Evolutionary conservation across 2,888 invertebrate genomes (phyloP).

Genomic region (Gasteruption jaculator): DNA sequence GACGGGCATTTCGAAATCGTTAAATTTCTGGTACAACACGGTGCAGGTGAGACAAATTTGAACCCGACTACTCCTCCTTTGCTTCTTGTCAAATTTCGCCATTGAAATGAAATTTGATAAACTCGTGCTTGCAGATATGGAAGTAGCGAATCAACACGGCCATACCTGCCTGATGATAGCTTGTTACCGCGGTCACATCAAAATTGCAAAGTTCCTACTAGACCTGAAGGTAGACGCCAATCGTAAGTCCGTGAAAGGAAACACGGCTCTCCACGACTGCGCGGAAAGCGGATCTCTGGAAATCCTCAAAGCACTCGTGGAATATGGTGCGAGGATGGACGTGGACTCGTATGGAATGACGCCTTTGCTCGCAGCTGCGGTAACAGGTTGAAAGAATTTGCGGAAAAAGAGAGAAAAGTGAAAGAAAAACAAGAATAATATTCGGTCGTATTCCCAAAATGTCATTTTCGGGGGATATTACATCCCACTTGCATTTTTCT

Average conservation of each 20-base stretch:
- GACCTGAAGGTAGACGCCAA: constrained; percentile 87
- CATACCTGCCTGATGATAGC: constrained; percentile 99
- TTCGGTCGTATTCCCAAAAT: too few relatives aligned
- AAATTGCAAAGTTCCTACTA: constrained; percentile 85
- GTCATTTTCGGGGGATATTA: too few relatives aligned
- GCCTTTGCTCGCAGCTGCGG: constrained; percentile 87
- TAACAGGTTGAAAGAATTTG: constrained; percentile 58
- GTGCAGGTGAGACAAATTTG: constrained; percentile 78
- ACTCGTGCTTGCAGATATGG: constrained; percentile 67
- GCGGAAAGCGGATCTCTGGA: constrained; percentile 93
- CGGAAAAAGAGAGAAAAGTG: not conserved
- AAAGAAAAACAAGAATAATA: too few relatives aligned
- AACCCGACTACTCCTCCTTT: too few relatives aligned
- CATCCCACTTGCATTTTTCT: too few relatives aligned
- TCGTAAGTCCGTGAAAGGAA: constrained; percentile 86
- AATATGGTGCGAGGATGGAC: constrained; percentile 87
- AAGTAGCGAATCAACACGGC: constrained; percentile 91
- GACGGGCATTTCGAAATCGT: constrained; percentile 95
- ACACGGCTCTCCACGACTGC: constrained; percentile 97
- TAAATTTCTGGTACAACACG: constrained; percentile 83
- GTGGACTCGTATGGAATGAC: constrained; percentile 96
- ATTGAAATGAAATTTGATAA: not conserved
- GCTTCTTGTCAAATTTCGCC: too few relatives aligned
- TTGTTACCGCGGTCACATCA: constrained; percentile 90
- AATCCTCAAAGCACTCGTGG: constrained; percentile 83